phyloP scores from a whole-genome alignment of 2,888 invertebrate genomes.

The Herminia tarsipennalis region DNA sequence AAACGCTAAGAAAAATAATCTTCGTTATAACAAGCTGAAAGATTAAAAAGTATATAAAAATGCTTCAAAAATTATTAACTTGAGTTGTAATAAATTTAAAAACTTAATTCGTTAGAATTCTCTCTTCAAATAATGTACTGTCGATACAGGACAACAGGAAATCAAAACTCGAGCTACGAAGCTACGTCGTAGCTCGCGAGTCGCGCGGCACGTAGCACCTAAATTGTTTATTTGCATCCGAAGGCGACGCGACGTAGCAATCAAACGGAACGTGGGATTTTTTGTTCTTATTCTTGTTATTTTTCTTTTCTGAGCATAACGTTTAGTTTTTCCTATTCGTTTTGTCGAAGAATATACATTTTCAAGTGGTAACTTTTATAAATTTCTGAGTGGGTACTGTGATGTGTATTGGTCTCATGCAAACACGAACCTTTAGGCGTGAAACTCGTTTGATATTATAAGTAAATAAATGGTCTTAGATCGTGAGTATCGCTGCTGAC shows the following conservation, averaged over 20 bases:
- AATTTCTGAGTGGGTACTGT: no score
- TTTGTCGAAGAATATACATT: neutral
- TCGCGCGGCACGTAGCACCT: constrained; percentile 15
- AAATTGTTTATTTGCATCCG: constrained; percentile 29
- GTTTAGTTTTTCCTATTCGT: neutral
- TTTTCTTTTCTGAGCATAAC: neutral
- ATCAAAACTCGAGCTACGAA: no score
- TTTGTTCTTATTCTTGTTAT: neutral
- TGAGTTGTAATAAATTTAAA: neutral
- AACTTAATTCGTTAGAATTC: neutral
- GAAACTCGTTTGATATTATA: no score
- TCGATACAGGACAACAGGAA: constrained; percentile 4
- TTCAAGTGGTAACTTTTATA: no score
- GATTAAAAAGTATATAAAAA: no score
- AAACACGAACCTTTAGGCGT: no score
- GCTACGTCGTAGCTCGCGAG: constrained; percentile 14
- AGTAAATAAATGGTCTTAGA: no score
- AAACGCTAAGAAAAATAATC: no score
- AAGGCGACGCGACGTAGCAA: constrained; percentile 1
- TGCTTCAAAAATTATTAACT: no score
- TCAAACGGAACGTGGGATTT: constrained; percentile 4
- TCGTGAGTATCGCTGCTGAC: no score
- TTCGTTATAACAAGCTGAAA: no score
- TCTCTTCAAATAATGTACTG: neutral
- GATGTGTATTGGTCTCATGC: no score